Evolutionary conservation across 2,888 invertebrate species (phyloP), one percentile per base, ranked within the genome.

Genomic region (Drosophila siamana): DNA sequence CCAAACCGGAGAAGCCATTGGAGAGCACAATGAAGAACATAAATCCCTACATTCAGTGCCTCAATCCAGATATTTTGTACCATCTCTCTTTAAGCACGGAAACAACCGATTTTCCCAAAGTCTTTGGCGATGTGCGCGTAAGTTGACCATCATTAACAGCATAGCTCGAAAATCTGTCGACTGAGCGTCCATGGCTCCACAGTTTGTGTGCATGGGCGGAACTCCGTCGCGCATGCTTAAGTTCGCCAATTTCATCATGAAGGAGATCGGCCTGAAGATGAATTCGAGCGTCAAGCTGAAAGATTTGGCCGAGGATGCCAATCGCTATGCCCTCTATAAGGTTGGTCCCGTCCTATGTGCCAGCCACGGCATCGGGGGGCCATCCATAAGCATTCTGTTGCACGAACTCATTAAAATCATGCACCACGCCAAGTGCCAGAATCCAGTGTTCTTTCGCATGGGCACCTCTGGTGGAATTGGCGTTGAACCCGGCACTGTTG

Each of bases 161-260:
- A 13, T 8, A 0, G n/a, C 1, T 22, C 7, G n/a, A 11, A 2
- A 13, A 15, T 9, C 16, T 8, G 9, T n/a, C 2, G 5, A n/a
- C 1, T 5, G 24, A 6, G 8, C 19, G 16, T 15, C n/a, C n/a
- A n/a, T n/a, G n/a, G 11, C 3, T 33, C 73, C 73, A 69, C 93
- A 98, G 97, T 98, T 98, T 93, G 97, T 98, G 8, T 97, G 97
- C 91, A 96, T 98, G 96, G 98, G 98, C n/a, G 98, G 98, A 2
- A 97, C 98, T 1, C 96, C 97, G 1, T 95, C 95, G 86, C 94
- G 98, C 19, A 98, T 98, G 97, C 96, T 97, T 91, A 94, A 94
- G 84, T 98, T 98, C 91, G 98, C 98, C 2, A 94, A 96, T 90
- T 97, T 94, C 89, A 96, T 98, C 80, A 96, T 97, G 95, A 94